Conservation (phyloP, 92 coral and sea anemone genomes). For the Porites rus region DNA sequence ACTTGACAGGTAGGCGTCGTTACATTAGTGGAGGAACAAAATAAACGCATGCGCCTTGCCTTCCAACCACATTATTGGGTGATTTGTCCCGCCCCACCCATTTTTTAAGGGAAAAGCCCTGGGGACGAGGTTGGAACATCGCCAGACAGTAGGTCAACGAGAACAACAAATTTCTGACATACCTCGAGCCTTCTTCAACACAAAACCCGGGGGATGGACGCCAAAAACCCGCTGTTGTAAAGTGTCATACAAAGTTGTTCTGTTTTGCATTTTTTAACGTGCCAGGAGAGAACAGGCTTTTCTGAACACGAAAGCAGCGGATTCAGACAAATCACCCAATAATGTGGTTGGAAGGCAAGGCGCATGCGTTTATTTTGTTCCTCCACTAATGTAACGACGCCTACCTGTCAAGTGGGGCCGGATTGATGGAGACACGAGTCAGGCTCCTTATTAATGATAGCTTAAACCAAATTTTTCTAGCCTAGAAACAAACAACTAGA, state of each 20-base stretch:
- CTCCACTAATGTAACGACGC: constrained; percentile 17
- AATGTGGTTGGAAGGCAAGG: not conserved
- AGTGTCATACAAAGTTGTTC: constrained; percentile 62
- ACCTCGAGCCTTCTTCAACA: constrained; percentile 83
- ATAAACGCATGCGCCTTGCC: constrained; percentile 48
- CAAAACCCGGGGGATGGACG: constrained; percentile 54
- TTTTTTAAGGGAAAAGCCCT: too few species aligned
- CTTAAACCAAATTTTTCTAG: too few species aligned
- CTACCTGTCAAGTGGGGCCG: not conserved
- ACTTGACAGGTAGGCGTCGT: not conserved
- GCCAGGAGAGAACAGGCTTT: not conserved
- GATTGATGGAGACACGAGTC: not conserved
- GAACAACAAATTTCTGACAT: not conserved
- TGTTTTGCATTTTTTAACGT: constrained; percentile 45
- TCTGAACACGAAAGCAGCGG: constrained; percentile 52
- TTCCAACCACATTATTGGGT: not conserved
- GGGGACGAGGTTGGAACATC: too few species aligned
- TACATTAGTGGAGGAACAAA: not conserved
- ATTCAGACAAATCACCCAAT: not conserved
- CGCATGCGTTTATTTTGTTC: constrained; percentile 47
- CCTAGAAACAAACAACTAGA: too few species aligned
- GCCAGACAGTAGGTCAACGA: not conserved
- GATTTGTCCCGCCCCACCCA: too few species aligned
- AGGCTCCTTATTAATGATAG: too few species aligned
- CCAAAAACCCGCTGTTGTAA: constrained; percentile 85